Evolutionary conservation across 2,113 vertebrate species (phyloP).

Genomic region (Scartelaos histophorus): DNA sequence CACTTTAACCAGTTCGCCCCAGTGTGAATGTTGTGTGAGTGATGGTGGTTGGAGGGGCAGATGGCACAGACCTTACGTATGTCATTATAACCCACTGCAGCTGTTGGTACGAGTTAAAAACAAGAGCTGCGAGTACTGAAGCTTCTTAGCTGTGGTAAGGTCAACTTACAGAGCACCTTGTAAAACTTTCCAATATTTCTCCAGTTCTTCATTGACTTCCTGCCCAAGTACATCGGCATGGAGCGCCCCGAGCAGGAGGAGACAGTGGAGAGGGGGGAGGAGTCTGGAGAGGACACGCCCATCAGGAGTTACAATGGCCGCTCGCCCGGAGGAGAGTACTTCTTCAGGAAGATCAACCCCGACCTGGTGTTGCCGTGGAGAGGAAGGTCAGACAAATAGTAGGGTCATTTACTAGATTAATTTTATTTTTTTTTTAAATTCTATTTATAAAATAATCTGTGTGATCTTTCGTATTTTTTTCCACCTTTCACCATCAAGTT

Average conservation of each 20-base stretch:
- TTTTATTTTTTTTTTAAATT: too few species aligned
- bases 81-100: too few species aligned
- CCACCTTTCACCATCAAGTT: too few species aligned
- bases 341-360: slow-evolving; percentile 83
- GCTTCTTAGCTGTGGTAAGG: too few species aligned
- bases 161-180: not conserved
- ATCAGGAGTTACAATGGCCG: slow-evolving; percentile 49
- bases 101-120: too few species aligned
- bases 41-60: too few species aligned
- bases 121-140: too few species aligned
- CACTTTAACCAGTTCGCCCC: too few species aligned
- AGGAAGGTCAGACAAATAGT: slow-evolving; percentile 72
- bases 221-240: slow-evolving; percentile 85
- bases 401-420: not conserved
- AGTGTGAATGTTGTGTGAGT: too few species aligned
- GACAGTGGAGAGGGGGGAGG: slow-evolving; percentile 50
- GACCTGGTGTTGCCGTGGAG: slow-evolving; percentile 84
- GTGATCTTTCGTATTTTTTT: too few species aligned
- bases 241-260: slow-evolving; percentile 79
- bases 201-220: slow-evolving; percentile 85
- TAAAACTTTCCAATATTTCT: not conserved
- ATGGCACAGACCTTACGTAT: too few species aligned
- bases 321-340: slow-evolving; percentile 83
- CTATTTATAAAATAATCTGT: too few species aligned
- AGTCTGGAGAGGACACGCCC: slow-evolving; percentile 52